Conservation (phyloP, 1,140 invertebrate genomes). For the Copidosoma floridanum region DNA sequence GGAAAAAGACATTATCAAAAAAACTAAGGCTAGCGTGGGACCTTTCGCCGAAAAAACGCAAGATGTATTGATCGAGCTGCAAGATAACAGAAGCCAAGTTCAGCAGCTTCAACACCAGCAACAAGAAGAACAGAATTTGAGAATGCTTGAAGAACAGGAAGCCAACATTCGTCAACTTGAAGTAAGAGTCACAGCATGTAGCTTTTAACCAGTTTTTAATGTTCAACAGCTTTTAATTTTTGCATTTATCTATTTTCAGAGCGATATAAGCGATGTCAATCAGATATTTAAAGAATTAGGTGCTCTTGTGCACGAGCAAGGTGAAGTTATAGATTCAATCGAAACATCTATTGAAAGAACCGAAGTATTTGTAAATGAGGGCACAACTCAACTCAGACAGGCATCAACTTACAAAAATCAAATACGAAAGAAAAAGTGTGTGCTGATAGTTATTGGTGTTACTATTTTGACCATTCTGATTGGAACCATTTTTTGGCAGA, state of each 20-base stretch:
- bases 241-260: constrained; percentile 60
- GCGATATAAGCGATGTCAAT: constrained; percentile 93
- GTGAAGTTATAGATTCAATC: constrained; percentile 94
- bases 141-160: constrained; percentile 86
- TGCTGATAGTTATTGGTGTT: constrained; percentile 67
- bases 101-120: constrained; percentile 72
- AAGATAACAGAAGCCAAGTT: constrained; percentile 60
- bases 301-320: constrained; percentile 94
- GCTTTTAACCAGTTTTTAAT: background rate
- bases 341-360: constrained; percentile 93
- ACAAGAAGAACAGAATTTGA: constrained; percentile 82
- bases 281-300: constrained; percentile 98
- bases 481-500: constrained; percentile 64
- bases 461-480: constrained; percentile 71
- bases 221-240: background rate
- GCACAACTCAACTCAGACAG: constrained; percentile 74
- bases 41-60: constrained; percentile 60
- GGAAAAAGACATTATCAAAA: constrained; percentile 77
- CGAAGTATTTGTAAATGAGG: constrained; percentile 81
- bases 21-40: constrained; percentile 61
- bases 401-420: constrained; percentile 86
- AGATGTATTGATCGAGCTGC: constrained; percentile 66
- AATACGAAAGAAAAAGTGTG: constrained; percentile 82
- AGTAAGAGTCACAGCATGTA: constrained; percentile 57
- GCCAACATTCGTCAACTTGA: constrained; percentile 86